A percentile compares a stretch with the other conserved stretches of the same genome.
Conservation (phyloP, 92 coral and sea anemone genomes). For the Ricordea florida region DNA sequence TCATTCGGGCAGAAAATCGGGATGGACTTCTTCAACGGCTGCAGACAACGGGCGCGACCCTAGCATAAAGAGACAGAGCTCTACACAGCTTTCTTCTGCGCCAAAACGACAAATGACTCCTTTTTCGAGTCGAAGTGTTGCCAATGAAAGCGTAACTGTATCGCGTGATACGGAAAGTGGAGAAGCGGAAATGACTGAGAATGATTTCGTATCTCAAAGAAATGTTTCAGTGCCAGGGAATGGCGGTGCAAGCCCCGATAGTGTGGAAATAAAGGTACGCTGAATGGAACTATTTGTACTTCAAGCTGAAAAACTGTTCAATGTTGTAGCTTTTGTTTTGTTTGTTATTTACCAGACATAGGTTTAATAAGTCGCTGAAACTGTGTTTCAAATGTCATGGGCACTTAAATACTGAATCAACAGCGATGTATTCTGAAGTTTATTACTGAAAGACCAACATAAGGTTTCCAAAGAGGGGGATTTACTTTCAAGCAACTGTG, state of each 20-base stretch:
- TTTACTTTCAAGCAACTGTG: too few species aligned
- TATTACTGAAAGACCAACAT: too few species aligned
- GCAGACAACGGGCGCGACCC: slow-evolving; percentile 3
- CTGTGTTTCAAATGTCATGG: too few species aligned
- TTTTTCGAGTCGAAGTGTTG: background rate
- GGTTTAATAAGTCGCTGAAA: too few species aligned
- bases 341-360: too few species aligned
- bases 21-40: slow-evolving; percentile 22
- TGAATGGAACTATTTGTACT: too few species aligned
- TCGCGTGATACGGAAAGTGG: background rate
- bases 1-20: background rate
- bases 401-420: too few species aligned
- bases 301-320: too few species aligned
- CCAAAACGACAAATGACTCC: slow-evolving; percentile 18
- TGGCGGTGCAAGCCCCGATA: background rate
- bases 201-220: slow-evolving; percentile 15
- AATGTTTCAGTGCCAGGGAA: background rate
- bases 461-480: too few species aligned
- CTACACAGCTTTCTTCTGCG: background rate
- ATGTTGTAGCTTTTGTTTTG: too few species aligned
- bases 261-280: slow-evolving; percentile 6
- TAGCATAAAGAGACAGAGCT: background rate
- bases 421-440: too few species aligned
- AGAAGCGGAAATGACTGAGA: slow-evolving; percentile 7
- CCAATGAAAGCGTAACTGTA: background rate